Base-by-base conservation (phyloP, 2,888 invertebrate genomes). In the Graphium colonna region DNA sequence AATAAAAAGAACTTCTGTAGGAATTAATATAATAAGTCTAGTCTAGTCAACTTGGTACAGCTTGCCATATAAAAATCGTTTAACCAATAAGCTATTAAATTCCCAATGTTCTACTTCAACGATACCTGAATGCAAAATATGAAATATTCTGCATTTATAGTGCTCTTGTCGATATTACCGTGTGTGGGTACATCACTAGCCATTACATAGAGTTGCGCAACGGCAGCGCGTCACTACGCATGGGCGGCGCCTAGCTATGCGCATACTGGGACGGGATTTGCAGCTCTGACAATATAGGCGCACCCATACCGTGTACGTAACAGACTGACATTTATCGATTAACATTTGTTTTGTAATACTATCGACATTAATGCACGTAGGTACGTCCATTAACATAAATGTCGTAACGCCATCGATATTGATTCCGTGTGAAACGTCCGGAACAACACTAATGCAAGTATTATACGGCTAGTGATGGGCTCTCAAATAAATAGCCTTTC, bases 141-240 rank as follows among this genome's bases (percentile, higher is more conserved):
- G n/a, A n/a, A n/a, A n/a, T n/a, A n/a, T n/a, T n/a, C n/a, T n/a
- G n/a, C n/a, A n/a, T n/a, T n/a, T n/a, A n/a, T n/a, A n/a, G n/a
- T n/a, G 12, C 12, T 36, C 3, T 36, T 36, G 16, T 56, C 58
- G 58, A 58, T 51, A 52, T 51, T 51, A 56, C 41, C 33, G 3
- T 18, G 18, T 33, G 13, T 10, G 17, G 18, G 41, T 53, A 15
- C 74, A 62, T 60, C 75, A 68, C 74, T 73, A 70, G 21, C 13
- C n/a, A 69, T 81, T 78, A 77, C 77, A 69, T 71, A 55, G 65
- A 63, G 67, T 82, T 81, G 74, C 74, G 71, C 73, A 79, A 82
- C 52, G 33, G 48, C 55, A 48, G 51, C 55, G 60, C 71, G 68
- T 70, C 71, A 72, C 60, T 60, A 74, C 77, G 79, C 69, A 66